These are phyloP conservation scores for Nemopilema nomurai DNA, from an alignment of 30 jellyfish, hydroid and myxozoan genomes.

Conservation along the genomic window DNA sequence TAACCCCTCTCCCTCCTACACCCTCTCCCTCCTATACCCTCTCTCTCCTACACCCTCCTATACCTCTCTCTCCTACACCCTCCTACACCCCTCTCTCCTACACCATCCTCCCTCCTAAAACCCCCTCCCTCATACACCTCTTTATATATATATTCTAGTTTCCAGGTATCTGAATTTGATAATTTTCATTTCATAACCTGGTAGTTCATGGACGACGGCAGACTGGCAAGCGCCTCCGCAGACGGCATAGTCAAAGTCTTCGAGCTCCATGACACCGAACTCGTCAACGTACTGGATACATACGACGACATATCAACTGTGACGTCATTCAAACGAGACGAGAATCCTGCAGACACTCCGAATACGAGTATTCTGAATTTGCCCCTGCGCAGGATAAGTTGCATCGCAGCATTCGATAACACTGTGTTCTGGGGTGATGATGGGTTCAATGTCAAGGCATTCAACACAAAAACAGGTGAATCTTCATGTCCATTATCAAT, in stretches of 20 bases:
- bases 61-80: too few relatives aligned
- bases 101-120: too few relatives aligned
- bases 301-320: conserved; percentile 40
- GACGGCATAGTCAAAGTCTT: conserved; percentile 73
- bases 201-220: conserved; percentile 71
- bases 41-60: too few relatives aligned
- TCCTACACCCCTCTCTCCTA: too few relatives aligned
- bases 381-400: conserved; percentile 75
- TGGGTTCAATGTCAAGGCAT: conserved; percentile 86
- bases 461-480: conserved; percentile 65
- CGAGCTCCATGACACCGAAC: conserved; percentile 28
- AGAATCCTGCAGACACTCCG: conserved; percentile 38
- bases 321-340: conserved; percentile 24
- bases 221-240: conserved; percentile 81
- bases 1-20: too few relatives aligned
- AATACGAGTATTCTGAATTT: conserved; percentile 31
- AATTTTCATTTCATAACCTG: neutral
- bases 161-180: too few relatives aligned
- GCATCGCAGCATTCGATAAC: conserved; percentile 67
- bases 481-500: too few relatives aligned
- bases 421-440: conserved; percentile 87
- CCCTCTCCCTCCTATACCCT: too few relatives aligned
- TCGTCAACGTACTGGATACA: conserved; percentile 31
- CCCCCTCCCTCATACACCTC: too few relatives aligned
- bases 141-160: too few relatives aligned